phyloP scores from a whole-genome alignment of 2,797 vertebrate genomes.

The Brachyrhaphis roseni region DNA sequence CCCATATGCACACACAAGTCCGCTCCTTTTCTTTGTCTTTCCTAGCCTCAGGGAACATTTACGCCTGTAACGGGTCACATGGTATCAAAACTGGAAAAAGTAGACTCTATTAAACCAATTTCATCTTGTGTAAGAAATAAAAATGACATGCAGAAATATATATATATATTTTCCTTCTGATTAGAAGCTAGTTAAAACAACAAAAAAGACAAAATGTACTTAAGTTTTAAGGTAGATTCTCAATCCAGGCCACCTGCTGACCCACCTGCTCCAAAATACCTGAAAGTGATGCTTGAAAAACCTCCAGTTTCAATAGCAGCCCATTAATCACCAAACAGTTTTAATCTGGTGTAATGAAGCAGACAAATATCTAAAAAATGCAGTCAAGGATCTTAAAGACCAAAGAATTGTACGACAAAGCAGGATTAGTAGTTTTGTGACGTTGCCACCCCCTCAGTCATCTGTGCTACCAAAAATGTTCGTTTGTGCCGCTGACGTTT shows the following conservation, averaged over 20 bases:
- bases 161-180: neutral
- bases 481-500: no score
- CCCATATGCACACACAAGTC: conserved; percentile 36
- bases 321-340: neutral
- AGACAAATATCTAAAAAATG: neutral
- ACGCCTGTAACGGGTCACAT: conserved; percentile 63
- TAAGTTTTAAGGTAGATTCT: neutral
- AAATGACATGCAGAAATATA: neutral
- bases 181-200: neutral
- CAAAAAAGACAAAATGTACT: neutral
- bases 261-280: neutral
- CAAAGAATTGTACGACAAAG: neutral
- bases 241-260: neutral
- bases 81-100: conserved; percentile 39
- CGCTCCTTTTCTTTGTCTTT: neutral
- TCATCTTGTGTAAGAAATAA: conserved; percentile 14
- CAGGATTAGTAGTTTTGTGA: neutral
- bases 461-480: no score
- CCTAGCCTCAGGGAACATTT: conserved; percentile 42
- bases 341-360: neutral
- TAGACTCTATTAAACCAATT: conserved; percentile 35
- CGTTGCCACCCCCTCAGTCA: no score
- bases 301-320: neutral
- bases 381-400: neutral
- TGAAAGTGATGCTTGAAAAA: neutral